Percentiles rank a stretch among this genome's conserved stretches.
Conservation (phyloP, 2,113 vertebrate species). For the Melanocharis versteri region DNA sequence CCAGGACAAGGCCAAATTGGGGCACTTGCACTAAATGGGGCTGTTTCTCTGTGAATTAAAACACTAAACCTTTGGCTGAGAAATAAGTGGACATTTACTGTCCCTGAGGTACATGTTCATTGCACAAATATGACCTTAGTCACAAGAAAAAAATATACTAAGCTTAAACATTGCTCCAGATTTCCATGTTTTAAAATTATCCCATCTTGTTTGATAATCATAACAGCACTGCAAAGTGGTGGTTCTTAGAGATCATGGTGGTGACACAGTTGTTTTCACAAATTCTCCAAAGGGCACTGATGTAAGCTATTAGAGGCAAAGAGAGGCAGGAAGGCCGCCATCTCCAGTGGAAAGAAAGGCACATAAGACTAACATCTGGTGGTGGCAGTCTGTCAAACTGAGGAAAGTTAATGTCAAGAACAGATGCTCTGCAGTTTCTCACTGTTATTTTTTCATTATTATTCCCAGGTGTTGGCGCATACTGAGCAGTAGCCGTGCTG, state of each 20-base stretch:
- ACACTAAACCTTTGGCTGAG: neutral
- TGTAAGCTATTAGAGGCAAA: conserved; percentile 53
- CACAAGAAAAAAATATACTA: neutral
- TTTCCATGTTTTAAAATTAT: neutral
- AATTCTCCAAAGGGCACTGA: conserved; percentile 58
- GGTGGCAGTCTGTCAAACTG: conserved; percentile 75
- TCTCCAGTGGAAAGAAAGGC: conserved; percentile 56
- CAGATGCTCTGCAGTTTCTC: conserved; percentile 74
- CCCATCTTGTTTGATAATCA: neutral
- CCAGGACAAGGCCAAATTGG: neutral
- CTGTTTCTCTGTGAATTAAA: neutral
- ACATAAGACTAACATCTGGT: conserved; percentile 78
- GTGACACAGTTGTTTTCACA: conserved; percentile 32
- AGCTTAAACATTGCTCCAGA: neutral
- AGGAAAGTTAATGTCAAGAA: conserved; percentile 79
- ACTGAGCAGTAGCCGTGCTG: conserved; percentile 72
- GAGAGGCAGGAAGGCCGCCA: conserved; percentile 56
- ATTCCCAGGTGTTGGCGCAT: conserved; percentile 76
- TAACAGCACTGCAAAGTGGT: neutral
- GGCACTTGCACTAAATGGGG: neutral
- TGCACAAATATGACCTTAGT: neutral
- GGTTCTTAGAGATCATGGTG: neutral
- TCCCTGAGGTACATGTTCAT: neutral
- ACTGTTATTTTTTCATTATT: conserved; percentile 80
- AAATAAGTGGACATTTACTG: neutral